phyloP scores from a whole-genome alignment of 2,797 vertebrate genomes.

The Caiman crocodilus region DNA sequence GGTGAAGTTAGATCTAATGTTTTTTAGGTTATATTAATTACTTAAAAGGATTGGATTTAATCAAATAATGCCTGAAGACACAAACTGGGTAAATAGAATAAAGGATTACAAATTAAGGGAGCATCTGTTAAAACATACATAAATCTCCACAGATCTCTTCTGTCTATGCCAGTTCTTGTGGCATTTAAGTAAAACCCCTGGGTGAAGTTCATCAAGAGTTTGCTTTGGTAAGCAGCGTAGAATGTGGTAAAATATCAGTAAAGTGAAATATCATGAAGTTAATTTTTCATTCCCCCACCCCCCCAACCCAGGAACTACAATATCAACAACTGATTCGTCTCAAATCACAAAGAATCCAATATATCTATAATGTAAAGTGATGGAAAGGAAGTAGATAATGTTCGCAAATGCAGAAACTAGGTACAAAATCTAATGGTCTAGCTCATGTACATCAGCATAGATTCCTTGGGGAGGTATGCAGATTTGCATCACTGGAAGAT shows the following conservation, averaged over 20 bases:
- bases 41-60: neutral
- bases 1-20: neutral
- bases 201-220: neutral
- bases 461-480: neutral
- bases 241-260: fast-evolving
- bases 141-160: neutral
- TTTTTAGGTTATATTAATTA: neutral
- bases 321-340: neutral
- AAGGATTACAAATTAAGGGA: neutral
- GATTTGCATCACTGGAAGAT: neutral
- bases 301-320: neutral
- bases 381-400: neutral
- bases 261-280: fast-evolving
- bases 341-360: neutral
- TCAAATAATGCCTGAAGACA: neutral
- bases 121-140: neutral
- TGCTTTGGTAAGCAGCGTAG: neutral
- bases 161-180: neutral
- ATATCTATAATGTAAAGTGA: neutral
- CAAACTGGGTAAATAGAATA: neutral
- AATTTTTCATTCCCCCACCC: too few relatives aligned
- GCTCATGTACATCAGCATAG: neutral
- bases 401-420: neutral
- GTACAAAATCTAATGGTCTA: neutral
- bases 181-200: neutral